Evolutionary conservation across 92 coral and sea anemone genomes (phyloP).

Genomic region (Desmophyllum pertusum): DNA sequence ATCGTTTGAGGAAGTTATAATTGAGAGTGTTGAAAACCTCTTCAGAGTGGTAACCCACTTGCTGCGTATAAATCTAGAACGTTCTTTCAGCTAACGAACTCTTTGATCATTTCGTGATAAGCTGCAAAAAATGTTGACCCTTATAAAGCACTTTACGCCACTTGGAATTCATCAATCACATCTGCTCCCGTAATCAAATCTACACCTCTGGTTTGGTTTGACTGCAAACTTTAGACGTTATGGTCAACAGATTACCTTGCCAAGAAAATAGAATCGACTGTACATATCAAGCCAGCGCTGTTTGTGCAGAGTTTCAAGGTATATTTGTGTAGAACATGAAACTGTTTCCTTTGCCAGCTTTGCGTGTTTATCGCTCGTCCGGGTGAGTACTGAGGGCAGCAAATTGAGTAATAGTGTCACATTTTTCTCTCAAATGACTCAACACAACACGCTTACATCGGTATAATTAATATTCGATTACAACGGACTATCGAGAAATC

Average conservation of each 20-base stretch:
- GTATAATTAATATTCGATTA: slow-evolving; percentile 30
- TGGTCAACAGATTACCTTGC: not conserved
- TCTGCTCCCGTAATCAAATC: not conserved
- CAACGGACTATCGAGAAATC: slow-evolving; percentile 1
- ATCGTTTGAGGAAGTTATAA: slow-evolving; percentile 1
- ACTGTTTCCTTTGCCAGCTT: not conserved
- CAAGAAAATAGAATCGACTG: not conserved
- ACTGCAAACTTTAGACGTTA: not conserved
- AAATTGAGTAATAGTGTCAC: not conserved
- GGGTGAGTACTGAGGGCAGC: not conserved
- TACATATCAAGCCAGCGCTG: not conserved
- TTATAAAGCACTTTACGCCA: slow-evolving; percentile 14
- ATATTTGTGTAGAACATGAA: not conserved
- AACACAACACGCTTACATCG: not conserved
- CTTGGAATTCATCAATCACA: slow-evolving; percentile 16
- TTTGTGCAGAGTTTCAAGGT: not conserved
- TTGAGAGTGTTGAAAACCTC: slow-evolving; percentile 28
- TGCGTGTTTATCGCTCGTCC: slow-evolving; percentile 19
- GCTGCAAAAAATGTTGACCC: slow-evolving; percentile 38
- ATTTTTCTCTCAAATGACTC: slow-evolving; percentile 11
- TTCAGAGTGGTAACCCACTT: slow-evolving; percentile 6
- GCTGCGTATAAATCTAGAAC: slow-evolving; percentile 14
- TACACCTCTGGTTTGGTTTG: not conserved
- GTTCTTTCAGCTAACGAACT: slow-evolving; percentile 25
- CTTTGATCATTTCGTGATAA: slow-evolving; percentile 24